Evolutionary conservation across 2,113 vertebrate genomes (phyloP).

Genomic region (Rhombomys opimus): DNA sequence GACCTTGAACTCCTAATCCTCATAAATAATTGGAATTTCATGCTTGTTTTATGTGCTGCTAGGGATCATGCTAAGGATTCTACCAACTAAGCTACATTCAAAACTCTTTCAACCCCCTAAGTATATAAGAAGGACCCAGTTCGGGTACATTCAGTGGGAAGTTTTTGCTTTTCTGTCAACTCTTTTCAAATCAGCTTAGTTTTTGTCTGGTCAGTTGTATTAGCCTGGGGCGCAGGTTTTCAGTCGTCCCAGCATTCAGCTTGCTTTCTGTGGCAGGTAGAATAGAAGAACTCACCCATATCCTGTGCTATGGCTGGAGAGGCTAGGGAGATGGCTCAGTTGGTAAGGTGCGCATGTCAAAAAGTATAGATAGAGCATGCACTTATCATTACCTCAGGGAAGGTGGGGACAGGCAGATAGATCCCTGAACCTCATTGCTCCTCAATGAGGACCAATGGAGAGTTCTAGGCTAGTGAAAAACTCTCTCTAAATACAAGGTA

Average conservation of each 20-base stretch:
- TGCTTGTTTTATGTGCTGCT: neutral
- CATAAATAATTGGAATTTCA: neutral
- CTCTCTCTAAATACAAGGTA: neutral
- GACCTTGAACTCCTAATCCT: neutral
- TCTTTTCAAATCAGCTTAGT: conserved; percentile 34
- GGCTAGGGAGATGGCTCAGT: too few species aligned
- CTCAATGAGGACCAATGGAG: too few species aligned
- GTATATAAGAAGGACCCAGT: neutral
- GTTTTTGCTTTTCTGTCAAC: conserved; percentile 27
- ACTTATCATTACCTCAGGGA: neutral
- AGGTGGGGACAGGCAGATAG: neutral
- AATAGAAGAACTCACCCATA: neutral
- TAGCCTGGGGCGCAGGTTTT: neutral
- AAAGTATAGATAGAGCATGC: too few species aligned
- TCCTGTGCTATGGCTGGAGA: neutral
- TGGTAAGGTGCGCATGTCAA: neutral
- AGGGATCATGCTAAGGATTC: neutral
- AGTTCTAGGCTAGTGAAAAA: neutral
- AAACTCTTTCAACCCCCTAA: neutral
- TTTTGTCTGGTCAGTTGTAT: neutral
- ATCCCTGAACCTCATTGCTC: neutral
- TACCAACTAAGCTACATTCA: too few species aligned
- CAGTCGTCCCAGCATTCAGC: neutral
- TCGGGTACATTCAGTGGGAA: neutral
- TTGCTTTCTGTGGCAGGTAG: neutral